Percentiles rank a stretch among this genome's conserved stretches.
phyloP scores from a whole-genome alignment of 2,888 invertebrate genomes.

The Polia nebulosa region DNA sequence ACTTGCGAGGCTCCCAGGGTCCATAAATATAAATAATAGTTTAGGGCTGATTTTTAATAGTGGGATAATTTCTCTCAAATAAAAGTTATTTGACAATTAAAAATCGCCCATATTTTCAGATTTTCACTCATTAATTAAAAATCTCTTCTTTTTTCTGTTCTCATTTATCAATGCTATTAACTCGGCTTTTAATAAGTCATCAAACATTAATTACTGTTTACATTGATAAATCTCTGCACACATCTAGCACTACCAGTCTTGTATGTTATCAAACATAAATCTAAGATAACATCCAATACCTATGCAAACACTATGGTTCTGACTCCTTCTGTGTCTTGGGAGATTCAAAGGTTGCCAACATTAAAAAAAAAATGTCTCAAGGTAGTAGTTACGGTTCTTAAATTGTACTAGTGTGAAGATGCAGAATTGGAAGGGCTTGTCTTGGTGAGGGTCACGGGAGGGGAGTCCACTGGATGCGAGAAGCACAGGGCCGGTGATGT shows the following conservation, averaged over 20 bases:
- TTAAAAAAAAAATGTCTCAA: too few relatives aligned
- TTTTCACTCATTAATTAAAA: neutral
- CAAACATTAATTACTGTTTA: slow-evolving; percentile 2
- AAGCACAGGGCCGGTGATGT: neutral
- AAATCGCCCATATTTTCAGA: too few relatives aligned
- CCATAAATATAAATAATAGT: neutral
- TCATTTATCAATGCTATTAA: neutral
- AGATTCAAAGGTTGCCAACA: too few relatives aligned
- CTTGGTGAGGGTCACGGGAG: neutral
- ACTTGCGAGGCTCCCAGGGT: neutral
- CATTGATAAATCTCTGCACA: neutral
- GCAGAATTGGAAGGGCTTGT: neutral
- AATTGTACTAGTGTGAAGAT: too few relatives aligned
- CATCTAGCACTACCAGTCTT: neutral
- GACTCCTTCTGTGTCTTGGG: neutral
- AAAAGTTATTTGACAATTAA: too few relatives aligned
- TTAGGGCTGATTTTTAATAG: too few relatives aligned
- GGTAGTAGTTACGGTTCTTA: too few relatives aligned
- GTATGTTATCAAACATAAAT: neutral
- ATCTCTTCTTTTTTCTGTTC: neutral
- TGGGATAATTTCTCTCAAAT: too few relatives aligned
- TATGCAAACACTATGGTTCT: slow-evolving; percentile 16
- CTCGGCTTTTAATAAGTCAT: neutral
- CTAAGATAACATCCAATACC: slow-evolving; percentile 3
- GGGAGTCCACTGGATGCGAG: neutral